Evolutionary conservation across 2,797 vertebrate genomes (phyloP).

Genomic region (Etheostoma perlongum): DNA sequence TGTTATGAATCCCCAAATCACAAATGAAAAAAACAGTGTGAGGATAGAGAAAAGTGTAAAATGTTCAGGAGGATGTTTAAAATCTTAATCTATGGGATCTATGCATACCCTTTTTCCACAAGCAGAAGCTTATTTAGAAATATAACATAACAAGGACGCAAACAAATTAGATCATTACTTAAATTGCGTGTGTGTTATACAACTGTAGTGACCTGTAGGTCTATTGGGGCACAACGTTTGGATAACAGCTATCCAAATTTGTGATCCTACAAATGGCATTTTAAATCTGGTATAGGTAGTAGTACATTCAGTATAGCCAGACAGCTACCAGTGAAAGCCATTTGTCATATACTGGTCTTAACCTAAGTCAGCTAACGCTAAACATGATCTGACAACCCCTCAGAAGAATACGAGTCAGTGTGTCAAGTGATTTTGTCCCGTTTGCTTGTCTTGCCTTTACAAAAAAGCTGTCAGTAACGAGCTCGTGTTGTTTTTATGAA

Average conservation of each 20-base stretch:
- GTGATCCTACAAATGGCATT: neutral
- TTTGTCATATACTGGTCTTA: neutral
- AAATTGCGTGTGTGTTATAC: neutral
- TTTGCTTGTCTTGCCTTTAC: too few relatives aligned
- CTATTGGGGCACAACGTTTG: neutral
- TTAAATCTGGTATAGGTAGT: too few relatives aligned
- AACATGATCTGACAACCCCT: neutral
- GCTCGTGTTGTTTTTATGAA: neutral
- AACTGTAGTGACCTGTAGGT: neutral
- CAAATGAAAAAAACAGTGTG: neutral
- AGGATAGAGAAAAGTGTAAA: neutral
- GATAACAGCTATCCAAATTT: neutral
- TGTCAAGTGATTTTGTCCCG: neutral
- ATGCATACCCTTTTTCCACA: neutral
- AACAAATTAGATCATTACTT: neutral
- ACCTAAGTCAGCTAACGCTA: neutral
- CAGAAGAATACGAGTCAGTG: too few relatives aligned
- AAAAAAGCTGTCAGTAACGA: neutral
- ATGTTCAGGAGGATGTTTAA: neutral
- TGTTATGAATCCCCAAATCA: neutral
- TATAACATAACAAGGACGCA: neutral
- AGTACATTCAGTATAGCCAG: too few relatives aligned
- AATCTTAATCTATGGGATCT: neutral
- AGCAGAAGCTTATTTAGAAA: neutral
- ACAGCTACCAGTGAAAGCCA: neutral